These are phyloP conservation scores for Thamnophis sirtalis DNA, from an alignment of 2,113 vertebrate species.

Conservation along the genomic window DNA sequence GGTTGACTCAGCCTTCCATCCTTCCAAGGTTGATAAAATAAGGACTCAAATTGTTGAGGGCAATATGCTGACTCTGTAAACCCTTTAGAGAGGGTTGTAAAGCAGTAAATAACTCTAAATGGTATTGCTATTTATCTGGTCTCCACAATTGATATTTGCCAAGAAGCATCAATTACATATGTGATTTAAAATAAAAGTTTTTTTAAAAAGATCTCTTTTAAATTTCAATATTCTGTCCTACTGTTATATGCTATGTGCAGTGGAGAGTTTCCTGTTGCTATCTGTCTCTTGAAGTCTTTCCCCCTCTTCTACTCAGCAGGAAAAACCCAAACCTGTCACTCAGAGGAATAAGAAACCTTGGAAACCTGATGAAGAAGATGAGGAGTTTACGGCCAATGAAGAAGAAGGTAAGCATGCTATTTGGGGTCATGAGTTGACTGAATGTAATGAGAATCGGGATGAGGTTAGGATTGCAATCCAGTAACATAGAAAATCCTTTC, in stretches of 20 bases:
- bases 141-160: background rate
- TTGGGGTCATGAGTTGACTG: background rate
- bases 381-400: constrained; percentile 85
- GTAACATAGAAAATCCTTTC: background rate
- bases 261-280: background rate
- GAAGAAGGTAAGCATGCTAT: constrained; percentile 76
- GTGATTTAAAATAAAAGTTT: background rate
- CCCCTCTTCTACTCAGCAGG: constrained; percentile 26
- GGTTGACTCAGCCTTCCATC: background rate
- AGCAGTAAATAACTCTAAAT: background rate
- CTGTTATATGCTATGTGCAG: background rate
- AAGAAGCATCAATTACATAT: background rate
- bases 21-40: background rate
- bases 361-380: constrained; percentile 75
- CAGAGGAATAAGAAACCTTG: constrained; percentile 51
- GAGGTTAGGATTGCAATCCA: background rate
- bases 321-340: constrained; percentile 38
- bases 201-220: background rate
- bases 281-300: constrained; percentile 25
- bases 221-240: background rate
- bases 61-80: background rate
- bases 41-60: background rate
- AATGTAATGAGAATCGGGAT: background rate
- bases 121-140: background rate
- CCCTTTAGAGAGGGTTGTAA: background rate